Evolutionary conservation across 2,888 invertebrate species (phyloP), one percentile per base, ranked within the genome.

Genomic region (Diabrotica balteata): DNA sequence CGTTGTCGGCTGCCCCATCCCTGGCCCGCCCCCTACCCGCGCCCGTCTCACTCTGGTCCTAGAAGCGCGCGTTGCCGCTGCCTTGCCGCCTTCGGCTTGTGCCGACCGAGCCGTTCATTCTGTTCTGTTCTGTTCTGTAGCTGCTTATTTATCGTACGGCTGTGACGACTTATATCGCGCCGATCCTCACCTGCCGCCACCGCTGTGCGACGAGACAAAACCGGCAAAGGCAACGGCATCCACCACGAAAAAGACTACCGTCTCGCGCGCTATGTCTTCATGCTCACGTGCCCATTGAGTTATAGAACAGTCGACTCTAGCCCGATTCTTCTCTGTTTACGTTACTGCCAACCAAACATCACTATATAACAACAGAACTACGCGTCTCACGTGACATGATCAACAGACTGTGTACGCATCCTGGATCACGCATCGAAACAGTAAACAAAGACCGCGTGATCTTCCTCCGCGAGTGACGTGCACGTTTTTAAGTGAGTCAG

Each of bases 71-170:
- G 82, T 82, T 82, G 80, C 81, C 81, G 82, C 83, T 82, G 81
- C 80, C 80, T 82, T 82, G 80, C 81, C 81, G 82, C 83, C 82
- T 81, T 80, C 80, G 79, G 80, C 80, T 80, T 78, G 79, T 76
- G 69, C 79, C 81, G 78, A 80, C 79, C 80, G 79, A 80, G 78
- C 79, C 81, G 78, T 75, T 74, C 77, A 75, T 73, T 69, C 75
- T 76, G 76, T 73, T 68, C 75, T 75, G 76, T 77, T 76, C 81
- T 83, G 80, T 83, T 82, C 83, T 83, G 81, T 82, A 82, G 82
- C 82, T 81, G 81, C 81, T 83, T 84, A 83, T 84, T 83, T 83
- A 83, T 83, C 83, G 82, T 80, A 81, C 81, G 82, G 80, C 82
- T 81, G 81, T 79, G 81, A 82, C 78, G 81, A 82, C 77, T 81